A percentile compares a stretch with the other conserved stretches of the same genome.
These are phyloP conservation scores for Steinernema feltiae DNA, from an alignment of 1,140 invertebrate species.

Conservation along the genomic window DNA sequence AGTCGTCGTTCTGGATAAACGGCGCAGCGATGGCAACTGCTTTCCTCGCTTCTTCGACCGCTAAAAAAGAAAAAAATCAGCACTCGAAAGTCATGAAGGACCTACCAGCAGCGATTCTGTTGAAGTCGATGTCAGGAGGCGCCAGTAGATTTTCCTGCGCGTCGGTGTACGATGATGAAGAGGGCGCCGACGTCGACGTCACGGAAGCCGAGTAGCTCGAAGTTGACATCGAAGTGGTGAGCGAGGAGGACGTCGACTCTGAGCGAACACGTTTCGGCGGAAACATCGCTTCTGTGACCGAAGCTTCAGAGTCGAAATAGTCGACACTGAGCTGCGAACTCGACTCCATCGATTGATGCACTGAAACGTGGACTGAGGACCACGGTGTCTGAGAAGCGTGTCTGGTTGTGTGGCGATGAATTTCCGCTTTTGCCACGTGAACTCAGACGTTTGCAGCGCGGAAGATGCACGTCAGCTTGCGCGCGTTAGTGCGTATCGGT, in stretches of 20 bases:
- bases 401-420: too few relatives aligned
- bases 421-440: too few relatives aligned
- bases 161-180: too few relatives aligned
- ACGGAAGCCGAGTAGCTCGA: too few relatives aligned
- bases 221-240: background rate
- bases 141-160: background rate
- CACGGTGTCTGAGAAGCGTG: too few relatives aligned
- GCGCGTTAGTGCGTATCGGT: too few relatives aligned
- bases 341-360: background rate
- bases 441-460: too few relatives aligned
- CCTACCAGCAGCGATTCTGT: background rate
- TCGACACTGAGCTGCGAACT: background rate
- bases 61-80: background rate
- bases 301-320: background rate
- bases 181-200: too few relatives aligned
- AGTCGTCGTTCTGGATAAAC: background rate
- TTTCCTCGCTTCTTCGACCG: background rate
- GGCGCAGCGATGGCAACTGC: background rate
- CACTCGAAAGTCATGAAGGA: background rate
- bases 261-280: background rate
- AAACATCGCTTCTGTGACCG: background rate
- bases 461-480: too few relatives aligned
- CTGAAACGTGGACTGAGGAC: too few relatives aligned
- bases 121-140: background rate
- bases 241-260: background rate